These are phyloP conservation scores for Rhinatrema bivittatum DNA, from an alignment of 2,797 vertebrate genomes.

Conservation along the genomic window DNA sequence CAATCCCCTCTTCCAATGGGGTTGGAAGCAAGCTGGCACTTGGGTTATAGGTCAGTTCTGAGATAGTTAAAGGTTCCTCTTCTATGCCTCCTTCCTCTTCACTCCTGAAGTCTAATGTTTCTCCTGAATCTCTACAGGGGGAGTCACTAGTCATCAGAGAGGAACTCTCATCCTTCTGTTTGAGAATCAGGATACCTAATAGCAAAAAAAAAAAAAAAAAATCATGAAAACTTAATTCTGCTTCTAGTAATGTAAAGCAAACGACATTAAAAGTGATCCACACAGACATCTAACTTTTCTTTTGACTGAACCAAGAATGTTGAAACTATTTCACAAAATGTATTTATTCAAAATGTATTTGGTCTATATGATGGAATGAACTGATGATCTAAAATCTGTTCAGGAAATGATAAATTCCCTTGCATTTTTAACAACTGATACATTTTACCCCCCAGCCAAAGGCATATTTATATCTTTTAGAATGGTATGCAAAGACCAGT, in stretches of 20 bases:
- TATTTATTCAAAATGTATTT: too few species aligned
- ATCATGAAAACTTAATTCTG: background rate
- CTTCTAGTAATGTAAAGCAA: background rate
- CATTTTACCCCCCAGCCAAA: too few species aligned
- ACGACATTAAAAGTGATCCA: too few species aligned
- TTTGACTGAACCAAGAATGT: background rate
- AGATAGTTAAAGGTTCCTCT: constrained; percentile 76
- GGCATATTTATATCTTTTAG: too few species aligned
- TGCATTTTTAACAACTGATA: too few species aligned
- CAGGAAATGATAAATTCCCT: too few species aligned
- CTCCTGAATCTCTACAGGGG: constrained; percentile 43
- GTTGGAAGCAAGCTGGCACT: constrained; percentile 87
- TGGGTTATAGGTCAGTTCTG: constrained; percentile 85
- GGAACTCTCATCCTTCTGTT: constrained; percentile 48
- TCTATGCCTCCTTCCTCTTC: constrained; percentile 53
- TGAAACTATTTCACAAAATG: too few species aligned
- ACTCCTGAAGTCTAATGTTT: constrained; percentile 25
- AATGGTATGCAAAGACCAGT: too few species aligned
- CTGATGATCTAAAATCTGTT: too few species aligned
- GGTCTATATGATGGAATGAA: too few species aligned
- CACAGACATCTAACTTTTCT: background rate
- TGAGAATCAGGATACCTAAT: constrained; percentile 48
- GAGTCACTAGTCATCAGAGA: constrained; percentile 43
- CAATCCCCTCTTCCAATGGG: constrained; percentile 75
- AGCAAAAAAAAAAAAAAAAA: constrained; percentile 14